These are phyloP conservation scores for Alligator mississippiensis DNA, from an alignment of 2,113 vertebrate species.

Conservation along the genomic window DNA sequence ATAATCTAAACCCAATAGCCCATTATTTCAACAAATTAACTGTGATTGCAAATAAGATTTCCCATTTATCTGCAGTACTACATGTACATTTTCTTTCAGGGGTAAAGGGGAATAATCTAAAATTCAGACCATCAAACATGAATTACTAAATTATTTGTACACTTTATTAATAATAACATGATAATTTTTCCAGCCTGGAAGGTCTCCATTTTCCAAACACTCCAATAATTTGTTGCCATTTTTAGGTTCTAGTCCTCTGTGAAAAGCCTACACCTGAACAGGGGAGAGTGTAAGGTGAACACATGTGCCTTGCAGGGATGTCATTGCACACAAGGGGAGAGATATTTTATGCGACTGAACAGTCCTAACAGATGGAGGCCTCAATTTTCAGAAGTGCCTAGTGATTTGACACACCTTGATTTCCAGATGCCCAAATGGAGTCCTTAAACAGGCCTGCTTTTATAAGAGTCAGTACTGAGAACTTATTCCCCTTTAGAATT, in stretches of 20 bases:
- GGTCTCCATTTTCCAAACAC: background rate
- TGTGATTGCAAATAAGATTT: background rate
- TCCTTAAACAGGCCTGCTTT: background rate
- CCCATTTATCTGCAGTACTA: background rate
- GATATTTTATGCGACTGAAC: background rate
- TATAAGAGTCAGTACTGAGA: background rate
- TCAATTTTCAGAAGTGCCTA: constrained; percentile 13
- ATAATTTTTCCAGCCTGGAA: constrained; percentile 4
- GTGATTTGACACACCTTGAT: background rate
- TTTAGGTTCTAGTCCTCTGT: background rate
- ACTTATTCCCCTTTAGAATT: background rate
- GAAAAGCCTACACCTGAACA: background rate
- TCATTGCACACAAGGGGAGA: background rate
- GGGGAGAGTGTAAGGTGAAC: background rate
- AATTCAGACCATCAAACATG: background rate
- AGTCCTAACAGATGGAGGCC: background rate
- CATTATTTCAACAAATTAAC: background rate
- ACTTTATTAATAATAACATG: background rate
- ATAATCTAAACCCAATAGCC: background rate
- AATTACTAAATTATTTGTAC: background rate
- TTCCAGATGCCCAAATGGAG: background rate
- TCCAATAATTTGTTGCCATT: rapidly evolving
- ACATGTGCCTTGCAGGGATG: background rate
- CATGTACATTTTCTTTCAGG: background rate
- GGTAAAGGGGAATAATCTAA: background rate